phyloP scores from a whole-genome alignment of 2,888 invertebrate genomes.

The Rhogogaster chlorosoma region DNA sequence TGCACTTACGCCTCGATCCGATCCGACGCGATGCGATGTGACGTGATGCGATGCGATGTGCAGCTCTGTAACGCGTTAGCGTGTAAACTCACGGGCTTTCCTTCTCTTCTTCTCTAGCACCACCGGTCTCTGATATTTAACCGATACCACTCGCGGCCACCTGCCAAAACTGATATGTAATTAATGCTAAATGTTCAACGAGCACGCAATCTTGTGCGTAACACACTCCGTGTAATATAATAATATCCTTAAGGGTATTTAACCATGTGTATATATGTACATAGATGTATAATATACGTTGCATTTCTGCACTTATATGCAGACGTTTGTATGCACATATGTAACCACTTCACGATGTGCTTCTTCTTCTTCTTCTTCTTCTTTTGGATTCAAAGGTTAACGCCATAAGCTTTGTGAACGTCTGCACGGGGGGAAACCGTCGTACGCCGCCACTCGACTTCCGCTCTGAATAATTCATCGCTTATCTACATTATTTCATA shows the following conservation, averaged over 20 bases:
- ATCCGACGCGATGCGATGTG: neutral
- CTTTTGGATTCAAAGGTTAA: conserved; percentile 34
- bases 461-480: conserved; percentile 48
- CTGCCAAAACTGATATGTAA: conserved; percentile 74
- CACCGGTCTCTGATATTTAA: conserved; percentile 65
- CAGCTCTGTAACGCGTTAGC: neutral
- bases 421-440: neutral
- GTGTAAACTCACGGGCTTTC: neutral
- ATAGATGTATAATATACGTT: too few species aligned
- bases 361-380: neutral
- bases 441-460: conserved; percentile 29
- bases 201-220: conserved; percentile 68
- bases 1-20: neutral
- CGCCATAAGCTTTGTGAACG: neutral
- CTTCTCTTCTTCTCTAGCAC: neutral
- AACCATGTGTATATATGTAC: neutral
- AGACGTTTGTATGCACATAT: neutral
- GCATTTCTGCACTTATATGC: neutral
- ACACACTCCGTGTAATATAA: neutral
- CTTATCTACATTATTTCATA: conserved; percentile 32
- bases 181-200: conserved; percentile 71
- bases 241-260: neutral
- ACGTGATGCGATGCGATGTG: neutral
- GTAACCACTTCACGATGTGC: neutral
- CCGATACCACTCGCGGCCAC: conserved; percentile 68